These are phyloP conservation scores for Agrochola lychnidis DNA, from an alignment of 2,888 invertebrate species.

Conservation along the genomic window DNA sequence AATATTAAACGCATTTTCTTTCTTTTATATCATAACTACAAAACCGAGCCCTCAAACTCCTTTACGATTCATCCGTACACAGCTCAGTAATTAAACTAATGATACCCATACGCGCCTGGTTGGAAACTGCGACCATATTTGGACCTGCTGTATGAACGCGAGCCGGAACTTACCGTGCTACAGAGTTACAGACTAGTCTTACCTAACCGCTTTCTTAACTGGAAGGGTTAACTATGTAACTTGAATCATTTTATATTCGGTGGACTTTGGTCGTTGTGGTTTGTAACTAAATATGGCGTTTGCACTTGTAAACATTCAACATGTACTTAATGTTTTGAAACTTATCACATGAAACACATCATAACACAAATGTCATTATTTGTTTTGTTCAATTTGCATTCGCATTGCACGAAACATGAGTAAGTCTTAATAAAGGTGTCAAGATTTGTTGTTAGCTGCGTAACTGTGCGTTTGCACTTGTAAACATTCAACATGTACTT, in stretches of 20 bases:
- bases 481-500: background rate
- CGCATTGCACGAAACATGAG: background rate
- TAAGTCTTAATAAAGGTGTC: too few species aligned
- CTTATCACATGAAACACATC: background rate
- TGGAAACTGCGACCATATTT: constrained; percentile 42
- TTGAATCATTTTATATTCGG: constrained; percentile 4
- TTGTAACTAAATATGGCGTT: background rate
- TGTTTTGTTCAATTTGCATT: background rate
- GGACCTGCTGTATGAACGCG: constrained; percentile 16
- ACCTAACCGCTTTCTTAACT: constrained; percentile 58
- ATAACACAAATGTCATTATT: background rate
- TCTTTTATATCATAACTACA: background rate
- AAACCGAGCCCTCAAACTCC: background rate
- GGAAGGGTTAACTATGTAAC: constrained; percentile 26
- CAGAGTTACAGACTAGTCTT: constrained; percentile 36
- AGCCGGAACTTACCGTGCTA: constrained; percentile 55
- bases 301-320: background rate
- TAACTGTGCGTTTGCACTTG: background rate
- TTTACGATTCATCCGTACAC: constrained; percentile 5
- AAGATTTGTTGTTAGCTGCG: too few species aligned
- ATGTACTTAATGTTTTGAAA: background rate
- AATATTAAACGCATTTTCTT: too few species aligned
- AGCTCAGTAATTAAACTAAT: constrained; percentile 44
- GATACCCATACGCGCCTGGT: constrained; percentile 12
- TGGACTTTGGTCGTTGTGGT: constrained; percentile 5